Evolutionary conservation across 2,113 vertebrate genomes (phyloP), one percentile per base, ranked within the genome.

Genomic region (Speoplatyrhinus poulsoni): DNA sequence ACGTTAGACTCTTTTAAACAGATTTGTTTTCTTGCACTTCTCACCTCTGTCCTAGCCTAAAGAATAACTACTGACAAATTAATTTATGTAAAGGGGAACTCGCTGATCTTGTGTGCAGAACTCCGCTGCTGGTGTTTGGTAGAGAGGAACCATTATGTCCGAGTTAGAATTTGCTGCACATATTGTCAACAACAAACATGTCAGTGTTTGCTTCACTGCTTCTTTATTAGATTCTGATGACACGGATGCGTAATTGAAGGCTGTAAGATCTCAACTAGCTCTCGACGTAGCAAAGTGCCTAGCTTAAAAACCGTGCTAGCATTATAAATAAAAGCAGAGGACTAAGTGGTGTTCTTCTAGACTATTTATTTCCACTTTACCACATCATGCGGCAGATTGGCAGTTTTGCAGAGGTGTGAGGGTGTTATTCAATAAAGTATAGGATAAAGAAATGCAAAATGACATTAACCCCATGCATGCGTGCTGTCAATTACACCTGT

Each of bases 401-500:
- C 76, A 87, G 60, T 50, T 58, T 46, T 62, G 74, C 57, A 62
- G 62, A 59, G 26, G 62, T 41, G 36, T 75, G 66, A 60, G 69
- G 75, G 49, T 67, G 65, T 86, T 81, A 89, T 88, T 89, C 10
- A 79, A 90, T 86, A 73, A 82, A 80, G 71, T 32, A 6, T 13
- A 70, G 77, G 65, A 60, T 84, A 90, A 91, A 86, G 56, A 67
- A 87, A 89, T 91, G 63, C 62, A 71, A 73, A 75, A 69, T 67
- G 83, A 85, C 81, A 66, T 76, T 76, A 76, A 86, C 72, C 75
- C 70, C 52, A 56, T 60, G 75, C 83, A 73, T 52, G 68, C 72
- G 73, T 46, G 56, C 75, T 87, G 89, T 90, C 91, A 91, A 80
- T 89, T 89, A 80, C 41, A 58, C 67, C 81, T 70, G 72, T 82